Conservation (phyloP, 1,140 invertebrate species). For the Helicoverpa armigera region DNA sequence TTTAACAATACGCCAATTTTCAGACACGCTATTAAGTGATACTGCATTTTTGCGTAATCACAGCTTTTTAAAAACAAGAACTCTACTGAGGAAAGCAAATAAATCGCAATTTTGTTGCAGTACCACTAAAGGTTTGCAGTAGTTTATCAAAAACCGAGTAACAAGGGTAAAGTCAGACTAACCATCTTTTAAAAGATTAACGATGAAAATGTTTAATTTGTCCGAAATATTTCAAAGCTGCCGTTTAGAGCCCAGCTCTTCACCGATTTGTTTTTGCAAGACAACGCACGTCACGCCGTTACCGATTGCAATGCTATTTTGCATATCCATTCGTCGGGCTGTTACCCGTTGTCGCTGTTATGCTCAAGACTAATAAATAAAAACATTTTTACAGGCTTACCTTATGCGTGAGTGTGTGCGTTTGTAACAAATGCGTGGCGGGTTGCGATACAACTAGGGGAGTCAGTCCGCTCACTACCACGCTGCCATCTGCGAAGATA, state of each 20-base stretch:
- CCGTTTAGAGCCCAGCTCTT: too few species aligned
- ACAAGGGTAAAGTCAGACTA: background rate
- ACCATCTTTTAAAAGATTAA: too few species aligned
- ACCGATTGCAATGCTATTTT: too few species aligned
- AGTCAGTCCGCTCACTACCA: slow-evolving; percentile 79
- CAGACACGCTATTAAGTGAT: background rate
- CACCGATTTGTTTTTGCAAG: too few species aligned
- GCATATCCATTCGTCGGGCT: too few species aligned
- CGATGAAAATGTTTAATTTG: too few species aligned
- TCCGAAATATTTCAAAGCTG: too few species aligned
- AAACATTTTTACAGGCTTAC: slow-evolving; percentile 52
- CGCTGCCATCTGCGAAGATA: slow-evolving; percentile 63
- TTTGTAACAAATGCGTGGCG: slow-evolving; percentile 75
- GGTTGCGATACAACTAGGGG: slow-evolving; percentile 83
- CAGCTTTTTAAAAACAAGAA: background rate
- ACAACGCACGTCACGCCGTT: too few species aligned
- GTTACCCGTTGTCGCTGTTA: too few species aligned
- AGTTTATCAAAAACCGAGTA: background rate
- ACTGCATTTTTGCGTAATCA: too few species aligned
- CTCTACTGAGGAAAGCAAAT: too few species aligned
- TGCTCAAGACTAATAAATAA: too few species aligned
- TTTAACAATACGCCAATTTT: slow-evolving; percentile 14
- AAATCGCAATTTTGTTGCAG: background rate
- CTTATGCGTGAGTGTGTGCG: slow-evolving; percentile 81
- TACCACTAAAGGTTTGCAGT: slow-evolving; percentile 22